Conservation (phyloP, 2,113 vertebrate species). For the Neomonachus schauinslandi region DNA sequence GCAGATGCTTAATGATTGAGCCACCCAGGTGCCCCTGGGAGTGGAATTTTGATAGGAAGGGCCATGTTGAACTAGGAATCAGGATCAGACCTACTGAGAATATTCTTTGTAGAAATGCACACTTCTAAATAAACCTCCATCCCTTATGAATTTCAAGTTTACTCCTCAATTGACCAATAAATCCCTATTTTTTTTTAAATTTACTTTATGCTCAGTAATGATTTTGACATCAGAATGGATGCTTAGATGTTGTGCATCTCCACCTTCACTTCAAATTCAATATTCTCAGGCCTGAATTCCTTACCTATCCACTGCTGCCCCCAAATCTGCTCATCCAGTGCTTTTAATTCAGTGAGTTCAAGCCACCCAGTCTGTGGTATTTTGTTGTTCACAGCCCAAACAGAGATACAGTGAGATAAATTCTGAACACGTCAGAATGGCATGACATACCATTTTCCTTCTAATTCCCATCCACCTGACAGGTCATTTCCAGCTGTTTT, state of each 20-base stretch:
- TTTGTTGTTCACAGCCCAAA: neutral
- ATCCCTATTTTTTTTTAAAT: neutral
- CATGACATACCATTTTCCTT: neutral
- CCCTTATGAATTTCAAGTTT: neutral
- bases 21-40: no score
- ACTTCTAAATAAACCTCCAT: neutral
- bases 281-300: neutral
- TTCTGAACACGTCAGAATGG: neutral
- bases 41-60: neutral
- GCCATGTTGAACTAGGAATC: neutral
- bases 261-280: neutral
- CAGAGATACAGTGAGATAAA: neutral
- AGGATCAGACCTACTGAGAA: neutral
- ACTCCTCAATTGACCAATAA: neutral
- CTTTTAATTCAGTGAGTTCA: neutral
- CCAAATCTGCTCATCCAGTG: no score
- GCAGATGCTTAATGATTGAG: no score
- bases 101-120: neutral
- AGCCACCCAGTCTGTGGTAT: neutral
- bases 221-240: neutral
- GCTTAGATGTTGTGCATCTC: neutral
- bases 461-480: neutral
- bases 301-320: neutral
- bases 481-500: neutral
- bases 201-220: neutral